Evolutionary conservation across 2,888 invertebrate species (phyloP).

Genomic region (Brenthis ino): DNA sequence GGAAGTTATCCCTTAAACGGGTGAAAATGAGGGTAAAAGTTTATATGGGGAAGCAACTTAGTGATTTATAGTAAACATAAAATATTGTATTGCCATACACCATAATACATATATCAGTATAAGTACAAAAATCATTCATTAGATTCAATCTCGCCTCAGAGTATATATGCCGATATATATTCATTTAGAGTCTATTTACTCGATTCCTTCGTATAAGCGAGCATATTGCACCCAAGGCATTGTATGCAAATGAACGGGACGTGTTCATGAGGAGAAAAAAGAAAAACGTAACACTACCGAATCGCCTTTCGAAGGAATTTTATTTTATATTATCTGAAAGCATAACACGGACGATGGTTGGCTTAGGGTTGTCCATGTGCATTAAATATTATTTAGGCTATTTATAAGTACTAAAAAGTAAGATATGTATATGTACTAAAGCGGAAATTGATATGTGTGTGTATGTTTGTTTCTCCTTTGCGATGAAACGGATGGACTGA

Average conservation of each 20-base stretch:
- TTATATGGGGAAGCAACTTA: too few relatives aligned
- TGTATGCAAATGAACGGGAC: conserved; percentile 76
- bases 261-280: conserved; percentile 71
- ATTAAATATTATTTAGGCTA: not conserved
- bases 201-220: conserved; percentile 55
- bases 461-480: too few relatives aligned
- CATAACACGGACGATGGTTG: conserved; percentile 50
- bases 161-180: conserved; percentile 23
- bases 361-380: conserved; percentile 4
- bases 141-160: not conserved
- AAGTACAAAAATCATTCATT: not conserved
- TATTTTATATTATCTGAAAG: conserved; percentile 68
- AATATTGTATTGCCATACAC: too few relatives aligned
- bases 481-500: too few relatives aligned
- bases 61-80: too few relatives aligned
- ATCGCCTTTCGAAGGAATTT: conserved; percentile 55
- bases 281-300: conserved; percentile 49
- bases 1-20: too few relatives aligned
- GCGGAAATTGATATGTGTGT: too few relatives aligned
- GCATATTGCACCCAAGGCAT: conserved; percentile 75
- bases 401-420: too few relatives aligned
- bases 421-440: too few relatives aligned
- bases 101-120: not conserved
- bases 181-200: conserved; percentile 38
- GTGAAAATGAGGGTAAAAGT: too few relatives aligned